phyloP scores from a whole-genome alignment of 35 echinoderm and acorn worm species.

The Amphiura filiformis region DNA sequence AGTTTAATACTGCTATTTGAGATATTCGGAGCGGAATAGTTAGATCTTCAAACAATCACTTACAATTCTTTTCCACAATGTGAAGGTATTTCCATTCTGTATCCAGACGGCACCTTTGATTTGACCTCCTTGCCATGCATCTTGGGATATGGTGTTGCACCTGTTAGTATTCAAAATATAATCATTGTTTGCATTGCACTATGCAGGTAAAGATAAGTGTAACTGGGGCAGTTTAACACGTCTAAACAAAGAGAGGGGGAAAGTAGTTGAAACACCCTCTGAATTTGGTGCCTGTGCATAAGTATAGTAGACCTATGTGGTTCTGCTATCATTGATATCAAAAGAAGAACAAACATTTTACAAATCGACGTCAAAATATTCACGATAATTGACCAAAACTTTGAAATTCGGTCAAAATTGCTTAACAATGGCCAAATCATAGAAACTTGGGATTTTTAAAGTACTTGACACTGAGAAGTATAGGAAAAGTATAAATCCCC shows the following conservation, averaged over 20 bases:
- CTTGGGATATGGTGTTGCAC: slow-evolving; percentile 75
- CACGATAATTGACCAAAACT: too few relatives aligned
- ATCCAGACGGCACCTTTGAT: slow-evolving; percentile 51
- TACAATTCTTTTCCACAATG: slow-evolving; percentile 80
- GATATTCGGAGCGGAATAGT: neutral
- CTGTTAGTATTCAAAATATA: slow-evolving; percentile 44
- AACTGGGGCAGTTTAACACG: neutral
- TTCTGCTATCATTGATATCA: too few relatives aligned
- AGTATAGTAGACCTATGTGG: neutral
- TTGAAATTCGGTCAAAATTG: too few relatives aligned
- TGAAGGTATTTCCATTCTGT: slow-evolving; percentile 61
- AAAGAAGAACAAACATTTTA: too few relatives aligned
- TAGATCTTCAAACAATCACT: slow-evolving; percentile 16
- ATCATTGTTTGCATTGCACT: neutral
- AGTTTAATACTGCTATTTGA: neutral
- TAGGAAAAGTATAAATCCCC: too few relatives aligned
- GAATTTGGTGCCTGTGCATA: neutral
- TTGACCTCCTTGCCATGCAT: slow-evolving; percentile 63
- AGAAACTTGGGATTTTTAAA: too few relatives aligned
- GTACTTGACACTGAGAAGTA: too few relatives aligned
- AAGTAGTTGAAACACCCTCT: neutral
- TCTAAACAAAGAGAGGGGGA: neutral
- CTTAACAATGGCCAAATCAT: too few relatives aligned
- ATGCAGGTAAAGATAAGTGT: neutral
- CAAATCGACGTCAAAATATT: too few relatives aligned